phyloP scores from a whole-genome alignment of 2,113 vertebrate genomes.

The Epinephelus cyanopodus region DNA sequence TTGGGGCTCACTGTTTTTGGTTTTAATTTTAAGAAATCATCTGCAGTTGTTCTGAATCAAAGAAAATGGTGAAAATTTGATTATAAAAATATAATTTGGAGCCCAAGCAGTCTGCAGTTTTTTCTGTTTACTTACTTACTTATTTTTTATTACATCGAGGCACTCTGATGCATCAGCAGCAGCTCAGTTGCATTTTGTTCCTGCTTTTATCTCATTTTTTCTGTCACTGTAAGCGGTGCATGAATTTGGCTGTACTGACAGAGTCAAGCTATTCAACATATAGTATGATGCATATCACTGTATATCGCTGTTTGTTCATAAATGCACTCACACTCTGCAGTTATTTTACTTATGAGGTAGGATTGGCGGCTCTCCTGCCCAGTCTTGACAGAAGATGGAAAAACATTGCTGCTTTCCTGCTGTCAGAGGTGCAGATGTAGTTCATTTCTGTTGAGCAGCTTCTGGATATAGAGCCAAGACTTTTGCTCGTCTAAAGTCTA shows the following conservation, averaged over 20 bases:
- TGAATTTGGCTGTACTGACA: not conserved
- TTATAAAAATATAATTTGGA: not conserved
- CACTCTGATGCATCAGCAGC: not conserved
- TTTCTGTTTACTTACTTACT: not conserved
- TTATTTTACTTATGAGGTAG: not conserved
- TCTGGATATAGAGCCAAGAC: conserved; percentile 20
- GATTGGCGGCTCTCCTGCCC: not conserved
- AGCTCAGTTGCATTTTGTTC: not conserved
- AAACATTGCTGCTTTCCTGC: not conserved
- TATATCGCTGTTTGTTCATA: not conserved
- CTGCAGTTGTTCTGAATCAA: not conserved
- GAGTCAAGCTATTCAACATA: not conserved
- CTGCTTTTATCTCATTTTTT: not conserved
- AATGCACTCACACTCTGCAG: not conserved
- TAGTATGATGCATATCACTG: not conserved
- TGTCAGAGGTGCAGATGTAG: not conserved
- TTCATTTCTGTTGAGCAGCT: not conserved
- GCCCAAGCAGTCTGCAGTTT: not conserved
- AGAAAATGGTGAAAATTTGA: not conserved
- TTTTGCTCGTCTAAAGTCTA: conserved; percentile 46
- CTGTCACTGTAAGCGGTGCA: no score
- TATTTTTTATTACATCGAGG: not conserved
- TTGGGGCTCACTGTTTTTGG: not conserved
- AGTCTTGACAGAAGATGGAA: not conserved
- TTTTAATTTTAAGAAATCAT: conserved; percentile 14